phyloP scores from a whole-genome alignment of 2,113 vertebrate species.

The Ailuropoda melanoleuca region DNA sequence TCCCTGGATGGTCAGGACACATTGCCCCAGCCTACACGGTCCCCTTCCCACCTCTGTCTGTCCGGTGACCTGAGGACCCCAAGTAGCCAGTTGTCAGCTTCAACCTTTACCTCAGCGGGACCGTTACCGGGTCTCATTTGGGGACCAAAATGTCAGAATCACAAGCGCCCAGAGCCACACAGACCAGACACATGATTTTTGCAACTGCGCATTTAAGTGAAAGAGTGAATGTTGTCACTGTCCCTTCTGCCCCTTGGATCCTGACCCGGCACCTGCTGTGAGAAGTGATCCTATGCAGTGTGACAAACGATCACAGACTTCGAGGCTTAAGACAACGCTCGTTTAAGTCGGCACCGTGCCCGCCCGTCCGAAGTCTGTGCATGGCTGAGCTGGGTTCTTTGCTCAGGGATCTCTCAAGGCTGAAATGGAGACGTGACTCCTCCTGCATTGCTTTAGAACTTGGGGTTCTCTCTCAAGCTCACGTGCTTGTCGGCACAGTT shows the following conservation, averaged over 20 bases:
- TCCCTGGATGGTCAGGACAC: not conserved
- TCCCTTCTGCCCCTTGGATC: accelerated
- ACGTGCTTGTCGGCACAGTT: accelerated
- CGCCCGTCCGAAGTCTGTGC: not conserved
- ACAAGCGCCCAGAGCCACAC: not conserved
- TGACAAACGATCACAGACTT: too few relatives aligned
- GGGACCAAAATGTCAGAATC: not conserved
- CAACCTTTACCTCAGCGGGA: not conserved
- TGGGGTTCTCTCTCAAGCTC: not conserved
- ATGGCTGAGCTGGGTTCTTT: not conserved
- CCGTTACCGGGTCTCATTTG: not conserved
- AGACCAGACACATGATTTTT: accelerated
- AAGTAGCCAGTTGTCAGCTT: too few relatives aligned
- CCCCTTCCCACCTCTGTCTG: not conserved
- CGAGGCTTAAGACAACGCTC: not conserved
- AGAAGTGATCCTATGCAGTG: not conserved
- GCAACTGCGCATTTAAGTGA: accelerated
- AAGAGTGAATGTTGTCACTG: accelerated
- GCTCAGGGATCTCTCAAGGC: not conserved
- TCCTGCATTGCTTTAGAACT: not conserved
- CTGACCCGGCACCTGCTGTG: not conserved
- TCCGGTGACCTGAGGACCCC: accelerated
- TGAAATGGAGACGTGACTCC: not conserved
- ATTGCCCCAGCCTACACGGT: accelerated
- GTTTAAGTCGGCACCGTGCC: accelerated